Conservation (phyloP, 1,140 invertebrate genomes). For the Aphelinus certus region DNA sequence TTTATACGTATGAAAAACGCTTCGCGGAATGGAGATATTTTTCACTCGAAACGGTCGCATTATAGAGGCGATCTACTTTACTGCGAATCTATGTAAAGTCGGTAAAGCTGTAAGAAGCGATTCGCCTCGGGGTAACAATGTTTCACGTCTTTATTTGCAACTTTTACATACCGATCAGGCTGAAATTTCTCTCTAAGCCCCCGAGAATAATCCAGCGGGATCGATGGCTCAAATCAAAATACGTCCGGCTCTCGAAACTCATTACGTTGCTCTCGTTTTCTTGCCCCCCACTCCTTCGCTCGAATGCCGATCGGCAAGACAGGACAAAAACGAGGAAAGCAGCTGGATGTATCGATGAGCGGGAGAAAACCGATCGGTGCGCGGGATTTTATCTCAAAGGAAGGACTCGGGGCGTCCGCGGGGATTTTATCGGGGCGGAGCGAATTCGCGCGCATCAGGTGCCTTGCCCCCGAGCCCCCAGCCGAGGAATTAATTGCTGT, state of each 20-base stretch:
- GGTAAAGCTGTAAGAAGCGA: no score
- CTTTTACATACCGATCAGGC: no score
- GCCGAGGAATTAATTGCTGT: slow-evolving; percentile 17
- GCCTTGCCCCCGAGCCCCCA: neutral
- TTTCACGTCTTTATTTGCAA: no score
- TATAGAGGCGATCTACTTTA: no score
- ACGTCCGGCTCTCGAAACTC: neutral
- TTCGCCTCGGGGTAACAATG: no score
- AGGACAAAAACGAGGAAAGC: neutral
- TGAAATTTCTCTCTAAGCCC: no score
- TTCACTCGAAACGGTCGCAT: no score
- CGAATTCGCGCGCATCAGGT: slow-evolving; percentile 20
- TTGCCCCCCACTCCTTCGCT: neutral
- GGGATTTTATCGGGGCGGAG: slow-evolving; percentile 28
- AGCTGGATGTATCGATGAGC: neutral
- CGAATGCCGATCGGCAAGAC: neutral
- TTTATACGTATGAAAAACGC: no score
- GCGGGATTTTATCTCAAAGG: slow-evolving; percentile 36
- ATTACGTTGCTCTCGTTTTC: neutral
- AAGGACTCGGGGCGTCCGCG: slow-evolving; percentile 5
- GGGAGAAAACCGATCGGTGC: slow-evolving; percentile 22
- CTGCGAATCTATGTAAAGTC: no score
- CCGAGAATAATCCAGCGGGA: no score
- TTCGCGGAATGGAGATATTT: no score
- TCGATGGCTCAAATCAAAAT: neutral